Evolutionary conservation across 2,113 vertebrate species (phyloP).

Genomic region (Dinomys branickii): DNA sequence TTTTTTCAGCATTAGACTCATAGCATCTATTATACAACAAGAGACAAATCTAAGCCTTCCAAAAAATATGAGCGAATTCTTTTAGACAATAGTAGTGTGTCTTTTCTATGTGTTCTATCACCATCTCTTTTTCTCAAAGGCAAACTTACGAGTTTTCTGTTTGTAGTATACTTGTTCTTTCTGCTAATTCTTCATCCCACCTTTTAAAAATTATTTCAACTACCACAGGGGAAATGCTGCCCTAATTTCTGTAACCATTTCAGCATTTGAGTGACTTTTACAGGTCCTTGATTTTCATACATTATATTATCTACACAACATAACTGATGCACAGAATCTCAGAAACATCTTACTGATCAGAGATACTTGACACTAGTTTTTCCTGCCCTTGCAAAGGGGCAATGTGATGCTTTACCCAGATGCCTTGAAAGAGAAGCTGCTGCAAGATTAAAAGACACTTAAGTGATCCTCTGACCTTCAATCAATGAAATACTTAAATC

Average conservation of each 20-base stretch:
- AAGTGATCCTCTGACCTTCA: constrained; percentile 46
- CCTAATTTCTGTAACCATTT: constrained; percentile 44
- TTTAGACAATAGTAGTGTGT: neutral
- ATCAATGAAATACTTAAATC: constrained; percentile 55
- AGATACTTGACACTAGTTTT: neutral
- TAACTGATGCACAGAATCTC: constrained; percentile 33
- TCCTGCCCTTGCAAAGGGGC: neutral
- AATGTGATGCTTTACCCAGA: neutral
- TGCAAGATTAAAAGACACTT: constrained; percentile 37
- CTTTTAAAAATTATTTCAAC: neutral
- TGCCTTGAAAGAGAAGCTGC: constrained; percentile 12
- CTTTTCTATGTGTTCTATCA: constrained; percentile 11
- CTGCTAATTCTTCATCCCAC: neutral
- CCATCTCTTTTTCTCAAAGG: neutral
- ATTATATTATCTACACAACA: neutral
- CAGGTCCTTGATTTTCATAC: constrained; percentile 40
- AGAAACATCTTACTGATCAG: constrained; percentile 1
- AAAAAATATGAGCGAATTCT: neutral
- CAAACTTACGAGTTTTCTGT: neutral
- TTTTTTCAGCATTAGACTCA: neutral
- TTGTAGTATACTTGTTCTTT: neutral
- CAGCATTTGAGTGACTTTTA: constrained; percentile 45
- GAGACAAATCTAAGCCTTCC: neutral
- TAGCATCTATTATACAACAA: neutral
- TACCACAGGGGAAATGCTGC: neutral